A percentile compares a stretch with the other conserved stretches of the same genome.
Evolutionary conservation across 1,140 invertebrate genomes (phyloP).

Genomic region (Drosophila melanica): DNA sequence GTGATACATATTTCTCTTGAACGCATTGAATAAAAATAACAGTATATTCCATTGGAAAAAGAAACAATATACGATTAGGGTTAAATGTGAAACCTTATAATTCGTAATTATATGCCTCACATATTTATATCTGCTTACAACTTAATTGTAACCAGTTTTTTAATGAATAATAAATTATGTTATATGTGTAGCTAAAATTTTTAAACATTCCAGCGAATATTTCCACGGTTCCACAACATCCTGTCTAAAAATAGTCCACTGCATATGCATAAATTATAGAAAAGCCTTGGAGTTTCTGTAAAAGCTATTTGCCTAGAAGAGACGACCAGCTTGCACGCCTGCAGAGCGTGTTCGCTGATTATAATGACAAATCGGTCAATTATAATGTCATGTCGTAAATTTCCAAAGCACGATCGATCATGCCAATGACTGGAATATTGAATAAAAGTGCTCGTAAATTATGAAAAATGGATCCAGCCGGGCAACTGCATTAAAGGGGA

Average conservation of each 20-base stretch:
- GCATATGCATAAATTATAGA: constrained; percentile 65
- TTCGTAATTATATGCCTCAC: neutral
- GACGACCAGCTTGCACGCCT: constrained; percentile 9
- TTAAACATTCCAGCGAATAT: too few species aligned
- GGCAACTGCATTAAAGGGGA: constrained; percentile 58
- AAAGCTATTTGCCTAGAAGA: constrained; percentile 12
- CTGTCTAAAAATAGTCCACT: constrained; percentile 61
- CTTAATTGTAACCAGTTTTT: neutral
- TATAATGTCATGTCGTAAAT: constrained; percentile 81
- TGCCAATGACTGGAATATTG: constrained; percentile 64
- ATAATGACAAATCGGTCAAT: constrained; percentile 83
- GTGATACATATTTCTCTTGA: too few species aligned
- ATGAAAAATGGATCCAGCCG: constrained; percentile 34
- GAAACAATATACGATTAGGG: too few species aligned
- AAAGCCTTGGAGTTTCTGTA: constrained; percentile 15
- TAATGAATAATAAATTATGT: constrained; percentile 2
- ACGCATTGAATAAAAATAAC: too few species aligned
- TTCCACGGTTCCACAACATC: constrained; percentile 4
- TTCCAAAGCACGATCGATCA: constrained; percentile 69
- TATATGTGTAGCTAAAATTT: neutral
- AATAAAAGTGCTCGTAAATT: constrained; percentile 76
- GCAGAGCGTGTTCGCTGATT: constrained; percentile 64
- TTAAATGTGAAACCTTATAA: too few species aligned
- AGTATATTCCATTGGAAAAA: too few species aligned
- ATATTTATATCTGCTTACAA: neutral